Conservation (phyloP, 2,113 vertebrate species). For the Ailurus styani region DNA sequence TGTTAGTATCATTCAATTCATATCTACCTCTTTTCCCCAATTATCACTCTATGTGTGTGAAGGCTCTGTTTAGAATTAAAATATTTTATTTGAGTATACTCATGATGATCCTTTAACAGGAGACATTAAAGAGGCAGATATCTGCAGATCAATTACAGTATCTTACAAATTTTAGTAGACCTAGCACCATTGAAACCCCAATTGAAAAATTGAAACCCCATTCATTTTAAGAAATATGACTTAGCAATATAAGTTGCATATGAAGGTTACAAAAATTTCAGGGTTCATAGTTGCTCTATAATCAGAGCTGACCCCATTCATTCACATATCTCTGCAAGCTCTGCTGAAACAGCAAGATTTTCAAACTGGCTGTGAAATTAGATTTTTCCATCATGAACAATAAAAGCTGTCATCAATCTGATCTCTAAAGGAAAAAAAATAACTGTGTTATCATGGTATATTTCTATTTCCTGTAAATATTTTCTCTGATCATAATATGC, state of each 20-base stretch:
- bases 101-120: background rate
- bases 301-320: background rate
- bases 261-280: background rate
- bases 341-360: slow-evolving; percentile 29
- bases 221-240: background rate
- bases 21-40: background rate
- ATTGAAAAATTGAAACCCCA: background rate
- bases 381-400: slow-evolving; percentile 32
- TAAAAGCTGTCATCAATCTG: slow-evolving; percentile 17
- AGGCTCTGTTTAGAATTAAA: background rate
- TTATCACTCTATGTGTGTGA: background rate
- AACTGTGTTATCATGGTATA: background rate
- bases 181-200: background rate
- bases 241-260: background rate
- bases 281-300: background rate
- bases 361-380: slow-evolving; percentile 28
- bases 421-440: background rate
- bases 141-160: background rate
- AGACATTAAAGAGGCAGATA: background rate
- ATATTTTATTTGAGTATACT: background rate
- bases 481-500: background rate
- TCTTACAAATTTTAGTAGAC: background rate
- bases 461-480: slow-evolving; percentile 37
- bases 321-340: background rate
- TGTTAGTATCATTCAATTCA: background rate